Base-by-base conservation (phyloP, 1,140 invertebrate genomes). In the Polypedilum pembai region DNA sequence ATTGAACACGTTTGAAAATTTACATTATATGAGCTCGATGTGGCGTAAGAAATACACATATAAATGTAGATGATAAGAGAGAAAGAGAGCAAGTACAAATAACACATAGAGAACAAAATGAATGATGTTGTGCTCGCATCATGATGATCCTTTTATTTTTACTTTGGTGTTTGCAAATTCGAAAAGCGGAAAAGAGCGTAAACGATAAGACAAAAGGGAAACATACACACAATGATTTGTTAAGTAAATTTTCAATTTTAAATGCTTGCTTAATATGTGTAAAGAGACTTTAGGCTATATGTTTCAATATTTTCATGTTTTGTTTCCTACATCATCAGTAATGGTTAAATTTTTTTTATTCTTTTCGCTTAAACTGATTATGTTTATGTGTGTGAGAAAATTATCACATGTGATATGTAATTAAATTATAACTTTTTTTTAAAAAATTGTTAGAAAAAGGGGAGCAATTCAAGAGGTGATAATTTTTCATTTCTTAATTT, bases 1-100 rank as follows among this genome's bases (percentile, higher is more conserved):
- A 69, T 56, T 56, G 45, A 56, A 56, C 45, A 56, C 45, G 45
- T 56, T 56, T 56, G 45, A 56, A 56, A 56, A 56, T 56, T 56
- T 56, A 56, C 45, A 56, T 56, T 56, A 56, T 56, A 56, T 56
- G 45, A 56, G 45, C 12, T 56, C 45, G 8, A 56, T 56, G 45
- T 56, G 45, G 45, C 45, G 12, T 56, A 56, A 56, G 45, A n/a
- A 12, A 56, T n/a, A 56, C 45, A 56, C 4, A 56, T 56, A 12
- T n/a, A 56, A 3, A 33, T 33, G 24, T 33, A 33, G 1, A 33
- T 33, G 45, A 56, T 15, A 56, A 56, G 3, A 45, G 41, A 10
- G 41, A 45, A 45, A 45, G n/a, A 33, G 24, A 33, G 5, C 24
- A 33, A 33, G 24, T 33, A 33, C 24, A 33, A 33, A 33, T 33